Conservation (phyloP, 1,140 invertebrate species). For the Lordiphosa clarofinis region DNA sequence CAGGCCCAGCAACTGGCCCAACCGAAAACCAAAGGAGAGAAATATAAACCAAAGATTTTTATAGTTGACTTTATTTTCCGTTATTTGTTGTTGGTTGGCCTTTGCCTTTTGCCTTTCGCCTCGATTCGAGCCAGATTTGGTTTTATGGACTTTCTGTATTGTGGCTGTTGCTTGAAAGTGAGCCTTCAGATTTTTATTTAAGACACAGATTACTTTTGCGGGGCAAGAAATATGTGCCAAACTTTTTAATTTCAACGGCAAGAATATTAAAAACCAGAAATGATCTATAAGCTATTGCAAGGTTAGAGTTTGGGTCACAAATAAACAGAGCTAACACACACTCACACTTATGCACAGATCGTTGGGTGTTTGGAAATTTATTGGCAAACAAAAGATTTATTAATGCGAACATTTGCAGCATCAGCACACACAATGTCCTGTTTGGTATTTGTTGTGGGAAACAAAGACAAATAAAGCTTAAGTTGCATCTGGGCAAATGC, state of each 20-base stretch:
- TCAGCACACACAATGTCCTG: conserved; percentile 44
- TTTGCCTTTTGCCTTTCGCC: too few relatives aligned
- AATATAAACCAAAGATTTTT: conserved; percentile 26
- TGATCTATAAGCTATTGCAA: not conserved
- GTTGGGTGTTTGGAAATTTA: conserved; percentile 57
- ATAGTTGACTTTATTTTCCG: conserved; percentile 6
- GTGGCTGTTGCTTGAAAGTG: not conserved
- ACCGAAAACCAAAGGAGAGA: conserved; percentile 2
- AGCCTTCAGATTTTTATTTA: not conserved
- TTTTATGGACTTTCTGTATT: conserved; percentile 4
- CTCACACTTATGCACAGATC: not conserved
- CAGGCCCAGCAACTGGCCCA: not conserved
- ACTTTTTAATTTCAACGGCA: too few relatives aligned
- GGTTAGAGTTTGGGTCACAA: not conserved
- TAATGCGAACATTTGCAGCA: conserved; percentile 66
- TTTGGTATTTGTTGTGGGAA: conserved; percentile 17
- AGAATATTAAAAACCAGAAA: not conserved
- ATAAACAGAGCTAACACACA: not conserved
- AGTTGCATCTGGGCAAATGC: conserved; percentile 45
- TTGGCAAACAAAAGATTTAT: conserved; percentile 73
- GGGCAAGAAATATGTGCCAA: too few relatives aligned
- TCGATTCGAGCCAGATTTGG: not conserved
- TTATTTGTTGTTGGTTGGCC: conserved; percentile 6
- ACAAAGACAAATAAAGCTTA: conserved; percentile 57
- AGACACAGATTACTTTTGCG: not conserved